These are phyloP conservation scores for Raja brachyura DNA, from an alignment of 2,113 vertebrate species.

Conservation along the genomic window DNA sequence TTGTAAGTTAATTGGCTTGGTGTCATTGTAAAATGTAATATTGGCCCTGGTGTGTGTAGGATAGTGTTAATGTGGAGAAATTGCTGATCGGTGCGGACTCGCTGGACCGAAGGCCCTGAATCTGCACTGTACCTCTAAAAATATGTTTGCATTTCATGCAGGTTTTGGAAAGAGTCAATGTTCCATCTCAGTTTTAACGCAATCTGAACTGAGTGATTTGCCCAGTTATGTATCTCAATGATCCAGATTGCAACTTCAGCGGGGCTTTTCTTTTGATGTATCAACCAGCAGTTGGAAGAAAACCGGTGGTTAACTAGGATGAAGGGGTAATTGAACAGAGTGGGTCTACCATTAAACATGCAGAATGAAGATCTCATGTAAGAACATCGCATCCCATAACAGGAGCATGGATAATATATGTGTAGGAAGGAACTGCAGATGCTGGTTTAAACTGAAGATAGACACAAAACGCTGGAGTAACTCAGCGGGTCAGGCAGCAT, in stretches of 20 bases:
- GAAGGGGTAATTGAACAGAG: not conserved
- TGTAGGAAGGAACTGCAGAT: no score
- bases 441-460: no score
- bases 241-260: not conserved
- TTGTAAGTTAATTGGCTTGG: no score
- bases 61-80: no score
- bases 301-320: not conserved
- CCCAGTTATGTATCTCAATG: not conserved
- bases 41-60: no score
- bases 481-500: no score
- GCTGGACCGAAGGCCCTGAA: no score
- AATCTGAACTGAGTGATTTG: not conserved
- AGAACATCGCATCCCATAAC: not conserved
- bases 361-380: not conserved
- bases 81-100: no score
- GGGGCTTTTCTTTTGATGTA: not conserved
- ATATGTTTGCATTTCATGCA: not conserved
- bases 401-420: no score
- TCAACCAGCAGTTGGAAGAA: not conserved
- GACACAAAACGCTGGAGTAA: no score
- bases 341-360: not conserved
- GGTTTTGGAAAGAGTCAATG: not conserved
- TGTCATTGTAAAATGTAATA: no score
- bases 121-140: no score
- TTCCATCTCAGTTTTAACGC: not conserved